Percentiles rank a stretch among this genome's conserved stretches.
Conservation (phyloP, 2,113 vertebrate genomes). For the Steatornis caripensis region DNA sequence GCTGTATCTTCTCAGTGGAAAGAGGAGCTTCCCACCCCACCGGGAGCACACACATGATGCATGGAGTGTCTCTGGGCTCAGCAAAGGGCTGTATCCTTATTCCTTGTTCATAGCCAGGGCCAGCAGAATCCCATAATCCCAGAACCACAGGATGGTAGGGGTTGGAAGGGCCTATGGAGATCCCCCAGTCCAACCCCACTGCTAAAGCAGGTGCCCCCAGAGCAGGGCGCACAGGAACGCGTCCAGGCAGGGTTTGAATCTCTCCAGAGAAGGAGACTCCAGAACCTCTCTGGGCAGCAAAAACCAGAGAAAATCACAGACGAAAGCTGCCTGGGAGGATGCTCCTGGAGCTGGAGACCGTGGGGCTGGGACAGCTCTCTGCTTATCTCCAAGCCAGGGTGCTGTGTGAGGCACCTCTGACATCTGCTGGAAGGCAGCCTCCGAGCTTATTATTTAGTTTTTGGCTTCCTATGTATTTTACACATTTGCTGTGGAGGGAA, state of each 20-base stretch:
- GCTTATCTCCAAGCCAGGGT: background rate
- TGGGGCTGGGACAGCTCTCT: background rate
- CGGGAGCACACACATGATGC: accelerated
- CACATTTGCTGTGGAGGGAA: background rate
- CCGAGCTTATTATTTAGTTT: background rate
- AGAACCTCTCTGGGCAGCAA: too few relatives aligned
- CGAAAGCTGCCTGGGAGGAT: background rate
- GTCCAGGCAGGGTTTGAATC: too few relatives aligned
- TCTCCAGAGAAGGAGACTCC: too few relatives aligned
- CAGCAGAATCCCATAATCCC: too few relatives aligned
- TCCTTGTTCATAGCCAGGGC: background rate
- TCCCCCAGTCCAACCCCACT: too few relatives aligned
- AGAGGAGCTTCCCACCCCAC: background rate
- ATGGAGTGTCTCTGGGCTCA: background rate
- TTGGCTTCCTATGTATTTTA: background rate
- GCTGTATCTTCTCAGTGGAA: background rate
- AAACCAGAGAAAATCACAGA: background rate
- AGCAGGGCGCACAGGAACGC: too few relatives aligned
- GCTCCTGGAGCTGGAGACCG: background rate
- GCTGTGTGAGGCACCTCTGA: background rate
- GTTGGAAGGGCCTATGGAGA: too few relatives aligned
- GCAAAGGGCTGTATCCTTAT: background rate
- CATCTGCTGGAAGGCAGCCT: background rate
- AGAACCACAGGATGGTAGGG: too few relatives aligned
- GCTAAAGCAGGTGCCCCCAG: too few relatives aligned